Evolutionary conservation across 2,113 vertebrate genomes (phyloP), one percentile per base, ranked within the genome.

Genomic region (Lamprologus sp.): DNA sequence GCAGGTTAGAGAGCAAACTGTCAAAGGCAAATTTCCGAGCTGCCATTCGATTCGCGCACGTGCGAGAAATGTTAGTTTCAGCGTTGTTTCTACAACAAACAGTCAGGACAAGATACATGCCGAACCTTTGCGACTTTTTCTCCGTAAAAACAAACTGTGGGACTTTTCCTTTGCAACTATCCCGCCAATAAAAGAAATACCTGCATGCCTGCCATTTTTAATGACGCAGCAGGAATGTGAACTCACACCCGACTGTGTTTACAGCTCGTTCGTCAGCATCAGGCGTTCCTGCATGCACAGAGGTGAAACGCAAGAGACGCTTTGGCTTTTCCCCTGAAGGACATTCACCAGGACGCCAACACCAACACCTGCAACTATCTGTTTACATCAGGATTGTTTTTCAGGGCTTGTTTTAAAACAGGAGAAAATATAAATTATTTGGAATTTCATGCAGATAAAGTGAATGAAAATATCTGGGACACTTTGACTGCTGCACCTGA

Each of bases 41-140:
- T 68, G 63, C 1, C 17, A 11, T 35, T 63, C 1, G 17, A 63
- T 7, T 63, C 0, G 4, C 0, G 17, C 31, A 35, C 17, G 9
- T 63, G 58, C 6, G 14, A 7, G 58, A 63, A n/a, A 35, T 5
- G 60, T n/a, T 7, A 33, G 31, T 7, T 65, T n/a, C 8, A 26
- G 14, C 0, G 2, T 23, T 10, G 21, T 45, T 73, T 45, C 21
- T 10, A 26, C 40, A 26, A 17, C n/a, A 45, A 73, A 73, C 40
- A 26, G 68, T 26, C n/a, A 0, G 68, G 40, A 73, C 5, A 23
- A 0, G 65, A 40, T 17, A 11, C 4, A 6, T 15, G 68, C 6
- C 21, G 5, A 73, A 11, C 68, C 21, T 70, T 42, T 70, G 65
- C n/a, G 1, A 42, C 35, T 42, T 70, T 70, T 45, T 26, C 40